Evolutionary conservation across 2,113 vertebrate species (phyloP), one percentile per base, ranked within the genome.

Genomic region (Abramis brama): DNA sequence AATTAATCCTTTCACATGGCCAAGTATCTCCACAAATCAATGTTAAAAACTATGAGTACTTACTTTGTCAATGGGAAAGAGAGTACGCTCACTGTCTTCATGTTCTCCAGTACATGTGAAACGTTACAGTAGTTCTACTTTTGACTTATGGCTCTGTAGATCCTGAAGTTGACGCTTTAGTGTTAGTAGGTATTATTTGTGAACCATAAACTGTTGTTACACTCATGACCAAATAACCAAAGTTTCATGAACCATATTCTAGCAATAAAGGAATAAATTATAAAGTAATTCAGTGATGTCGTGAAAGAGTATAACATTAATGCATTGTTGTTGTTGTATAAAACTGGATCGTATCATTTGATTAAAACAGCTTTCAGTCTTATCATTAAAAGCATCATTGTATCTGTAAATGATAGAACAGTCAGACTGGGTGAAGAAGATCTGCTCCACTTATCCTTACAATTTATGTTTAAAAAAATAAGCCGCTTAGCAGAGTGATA

Each of bases 381-480:
- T 74, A 1, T 74, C 71, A 74, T 74, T 74, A 74, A 47, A 39
- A 66, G 70, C 2, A 15, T 74, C 23, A 13, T 45, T 74, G 23
- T 74, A 11, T 47, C 23, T 47, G 23, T 73, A 39, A 2, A 47
- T 47, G 23, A 25, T 45, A 47, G 12, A 74, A 25, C 0, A 43
- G 39, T 47, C 71, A 33, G 30, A 2, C 25, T 70, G 27, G 0
- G 15, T 70, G 47, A 50, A 76, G 12, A 9, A 25, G 45, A 30
- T 55, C 74, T 77, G 25, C 15, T 47, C 17, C 25, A 33, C 74
- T 77, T 50, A 25, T 77, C 13, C 47, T 77, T 45, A 47, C 43
- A 74, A 74, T 47, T 47, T 47, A 25, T 74, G 71, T 47, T 74
- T 55, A 2, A 52, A 77, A 77, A 77, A 77, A 43, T 19, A 52